A percentile compares a stretch with the other conserved stretches of the same genome.
Evolutionary conservation across 2,888 invertebrate genomes (phyloP).

Genomic region (Harmothoe impar): DNA sequence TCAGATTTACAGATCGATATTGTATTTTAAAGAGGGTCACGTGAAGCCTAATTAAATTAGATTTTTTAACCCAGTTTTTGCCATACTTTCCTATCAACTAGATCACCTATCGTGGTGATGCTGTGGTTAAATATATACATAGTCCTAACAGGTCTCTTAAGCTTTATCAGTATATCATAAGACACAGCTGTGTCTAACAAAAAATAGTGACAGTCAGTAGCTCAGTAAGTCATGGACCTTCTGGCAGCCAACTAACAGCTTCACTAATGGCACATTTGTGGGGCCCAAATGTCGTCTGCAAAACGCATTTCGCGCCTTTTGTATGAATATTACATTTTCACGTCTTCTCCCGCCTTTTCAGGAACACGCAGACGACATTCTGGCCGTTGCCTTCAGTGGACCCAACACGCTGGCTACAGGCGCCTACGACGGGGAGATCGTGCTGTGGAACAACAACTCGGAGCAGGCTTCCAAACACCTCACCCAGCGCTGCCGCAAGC

Average conservation of each 20-base stretch:
- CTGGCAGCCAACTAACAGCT: not conserved
- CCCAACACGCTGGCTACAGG: conserved; percentile 82
- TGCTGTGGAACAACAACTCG: conserved; percentile 83
- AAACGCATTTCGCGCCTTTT: not conserved
- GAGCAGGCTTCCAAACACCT: conserved; percentile 78
- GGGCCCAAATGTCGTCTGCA: not conserved
- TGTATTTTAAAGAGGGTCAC: not conserved
- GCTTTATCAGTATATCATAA: too few species aligned
- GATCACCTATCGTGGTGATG: not conserved
- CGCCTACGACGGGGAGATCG: conserved; percentile 83
- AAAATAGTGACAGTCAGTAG: too few species aligned
- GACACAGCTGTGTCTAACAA: too few species aligned
- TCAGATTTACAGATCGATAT: conserved; percentile 34
- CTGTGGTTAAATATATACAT: not conserved
- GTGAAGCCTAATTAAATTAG: not conserved
- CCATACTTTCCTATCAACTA: not conserved
- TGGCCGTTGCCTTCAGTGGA: conserved; percentile 78
- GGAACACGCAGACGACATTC: conserved; percentile 83
- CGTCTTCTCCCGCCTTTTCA: conserved; percentile 67
- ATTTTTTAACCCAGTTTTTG: not conserved
- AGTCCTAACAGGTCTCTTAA: too few species aligned
- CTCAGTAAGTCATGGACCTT: not conserved
- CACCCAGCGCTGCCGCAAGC: conserved; percentile 73
- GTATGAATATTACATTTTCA: conserved; percentile 10
- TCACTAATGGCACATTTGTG: not conserved